Conservation (phyloP, 1,140 invertebrate species). For the Matsumurasca onukii region DNA sequence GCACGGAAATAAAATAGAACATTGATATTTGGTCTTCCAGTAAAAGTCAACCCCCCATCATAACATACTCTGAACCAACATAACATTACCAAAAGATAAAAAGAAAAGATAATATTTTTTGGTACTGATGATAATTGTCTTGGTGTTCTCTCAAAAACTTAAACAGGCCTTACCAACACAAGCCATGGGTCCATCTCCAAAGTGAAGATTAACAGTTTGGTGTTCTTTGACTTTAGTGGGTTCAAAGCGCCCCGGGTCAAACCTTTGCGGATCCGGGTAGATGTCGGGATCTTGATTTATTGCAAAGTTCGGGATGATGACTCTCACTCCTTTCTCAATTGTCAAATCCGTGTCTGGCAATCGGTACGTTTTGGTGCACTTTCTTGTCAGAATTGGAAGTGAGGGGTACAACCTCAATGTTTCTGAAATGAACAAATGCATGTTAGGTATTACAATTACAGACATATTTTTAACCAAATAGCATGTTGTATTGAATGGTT, state of each 20-base stretch:
- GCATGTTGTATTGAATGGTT: no score
- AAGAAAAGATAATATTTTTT: no score
- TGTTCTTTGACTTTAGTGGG: background rate
- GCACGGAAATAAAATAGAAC: no score
- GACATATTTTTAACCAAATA: no score
- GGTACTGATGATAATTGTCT: no score
- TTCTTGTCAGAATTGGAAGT: conserved; percentile 49
- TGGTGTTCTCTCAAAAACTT: no score
- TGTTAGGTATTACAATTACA: no score
- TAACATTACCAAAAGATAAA: no score
- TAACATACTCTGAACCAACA: no score
- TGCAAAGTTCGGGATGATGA: conserved; percentile 48
- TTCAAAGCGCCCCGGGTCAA: conserved; percentile 51
- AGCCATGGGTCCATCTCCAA: conserved; percentile 14
- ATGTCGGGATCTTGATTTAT: conserved; percentile 53
- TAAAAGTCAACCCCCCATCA: no score
- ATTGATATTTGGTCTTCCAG: no score
- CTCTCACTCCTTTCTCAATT: conserved; percentile 44
- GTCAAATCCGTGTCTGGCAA: conserved; percentile 32
- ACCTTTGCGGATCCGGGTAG: conserved; percentile 57
- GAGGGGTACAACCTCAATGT: conserved; percentile 58
- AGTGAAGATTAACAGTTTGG: background rate
- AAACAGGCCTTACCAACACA: background rate
- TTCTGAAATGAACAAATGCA: conserved; percentile 49
- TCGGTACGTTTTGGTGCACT: conserved; percentile 51